A percentile compares a stretch with the other conserved stretches of the same genome.
These are phyloP conservation scores for Artemia sinica DNA, from an alignment of 2,888 invertebrate species.

Conservation along the genomic window DNA sequence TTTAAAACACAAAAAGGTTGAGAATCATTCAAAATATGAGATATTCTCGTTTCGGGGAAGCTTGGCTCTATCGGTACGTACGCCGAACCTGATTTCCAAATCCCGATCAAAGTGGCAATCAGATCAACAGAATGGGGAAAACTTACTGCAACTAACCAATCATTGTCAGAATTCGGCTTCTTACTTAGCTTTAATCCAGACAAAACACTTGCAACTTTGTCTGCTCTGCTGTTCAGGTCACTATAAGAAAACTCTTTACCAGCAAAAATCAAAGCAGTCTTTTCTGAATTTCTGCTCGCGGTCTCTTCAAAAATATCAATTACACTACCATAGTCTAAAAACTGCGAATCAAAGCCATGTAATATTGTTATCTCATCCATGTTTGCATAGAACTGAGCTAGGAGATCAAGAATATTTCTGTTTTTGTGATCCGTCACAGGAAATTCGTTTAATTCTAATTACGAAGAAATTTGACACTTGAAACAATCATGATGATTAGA, in stretches of 20 bases:
- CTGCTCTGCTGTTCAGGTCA: conserved; percentile 19
- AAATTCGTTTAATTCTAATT: too few relatives aligned
- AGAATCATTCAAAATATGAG: conserved; percentile 56
- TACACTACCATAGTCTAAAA: too few relatives aligned
- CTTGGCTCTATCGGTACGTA: conserved; percentile 63
- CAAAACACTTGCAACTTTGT: conserved; percentile 20
- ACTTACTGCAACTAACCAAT: conserved; percentile 56
- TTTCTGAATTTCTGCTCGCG: not conserved
- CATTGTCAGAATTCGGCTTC: conserved; percentile 44
- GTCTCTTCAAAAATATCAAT: conserved; percentile 14
- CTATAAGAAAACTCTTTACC: conserved; percentile 11
- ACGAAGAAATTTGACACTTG: too few relatives aligned
- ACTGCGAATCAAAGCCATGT: too few relatives aligned
- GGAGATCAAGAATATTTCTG: too few relatives aligned
- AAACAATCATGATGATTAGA: too few relatives aligned
- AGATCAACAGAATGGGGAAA: conserved; percentile 55
- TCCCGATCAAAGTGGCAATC: conserved; percentile 48
- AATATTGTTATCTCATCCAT: too few relatives aligned
- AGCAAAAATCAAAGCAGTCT: conserved; percentile 15
- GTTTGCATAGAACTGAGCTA: too few relatives aligned
- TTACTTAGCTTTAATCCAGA: not conserved
- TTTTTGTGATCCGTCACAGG: too few relatives aligned
- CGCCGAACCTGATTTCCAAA: conserved; percentile 64
- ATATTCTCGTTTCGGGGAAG: conserved; percentile 50
- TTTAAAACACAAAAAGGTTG: conserved; percentile 49